These are phyloP conservation scores for Penaeus monodon DNA, from an alignment of 2,888 invertebrate genomes.

Conservation along the genomic window DNA sequence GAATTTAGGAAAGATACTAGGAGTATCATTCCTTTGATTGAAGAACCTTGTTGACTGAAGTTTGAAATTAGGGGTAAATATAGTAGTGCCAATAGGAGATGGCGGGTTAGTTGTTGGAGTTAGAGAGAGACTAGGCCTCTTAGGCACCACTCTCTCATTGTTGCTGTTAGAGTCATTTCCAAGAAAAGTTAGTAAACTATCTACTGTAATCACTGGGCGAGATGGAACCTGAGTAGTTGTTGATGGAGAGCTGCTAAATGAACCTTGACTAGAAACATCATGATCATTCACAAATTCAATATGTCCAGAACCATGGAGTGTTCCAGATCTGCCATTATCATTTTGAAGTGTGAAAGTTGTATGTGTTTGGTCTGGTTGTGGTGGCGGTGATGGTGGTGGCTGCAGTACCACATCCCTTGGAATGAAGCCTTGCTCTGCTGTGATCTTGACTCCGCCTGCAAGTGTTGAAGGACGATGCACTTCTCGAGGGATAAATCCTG, in stretches of 20 bases:
- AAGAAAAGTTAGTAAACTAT: constrained; percentile 30
- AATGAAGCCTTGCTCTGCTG: constrained; percentile 45
- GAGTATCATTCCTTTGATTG: neutral
- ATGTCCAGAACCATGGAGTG: no score
- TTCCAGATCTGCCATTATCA: no score
- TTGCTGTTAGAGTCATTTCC: constrained; percentile 7
- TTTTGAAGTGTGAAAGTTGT: no score
- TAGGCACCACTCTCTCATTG: constrained; percentile 19
- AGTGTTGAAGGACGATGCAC: constrained; percentile 16
- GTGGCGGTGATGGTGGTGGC: neutral
- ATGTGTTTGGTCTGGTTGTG: neutral
- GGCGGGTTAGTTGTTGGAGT: constrained; percentile 27
- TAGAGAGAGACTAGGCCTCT: constrained; percentile 6
- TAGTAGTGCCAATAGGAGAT: neutral
- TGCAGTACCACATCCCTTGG: constrained; percentile 3
- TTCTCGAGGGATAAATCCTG: neutral
- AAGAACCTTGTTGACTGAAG: constrained; percentile 13
- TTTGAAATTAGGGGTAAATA: neutral
- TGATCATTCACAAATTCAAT: no score
- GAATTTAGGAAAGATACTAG: neutral
- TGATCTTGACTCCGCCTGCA: constrained; percentile 46
- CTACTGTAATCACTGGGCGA: constrained; percentile 24
- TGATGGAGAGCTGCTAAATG: neutral
- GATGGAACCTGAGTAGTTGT: constrained; percentile 31
- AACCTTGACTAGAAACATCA: no score